A percentile compares a stretch with the other conserved stretches of the same genome.
Evolutionary conservation across 2,888 invertebrate species (phyloP).

Genomic region (Amphipyra berbera): DNA sequence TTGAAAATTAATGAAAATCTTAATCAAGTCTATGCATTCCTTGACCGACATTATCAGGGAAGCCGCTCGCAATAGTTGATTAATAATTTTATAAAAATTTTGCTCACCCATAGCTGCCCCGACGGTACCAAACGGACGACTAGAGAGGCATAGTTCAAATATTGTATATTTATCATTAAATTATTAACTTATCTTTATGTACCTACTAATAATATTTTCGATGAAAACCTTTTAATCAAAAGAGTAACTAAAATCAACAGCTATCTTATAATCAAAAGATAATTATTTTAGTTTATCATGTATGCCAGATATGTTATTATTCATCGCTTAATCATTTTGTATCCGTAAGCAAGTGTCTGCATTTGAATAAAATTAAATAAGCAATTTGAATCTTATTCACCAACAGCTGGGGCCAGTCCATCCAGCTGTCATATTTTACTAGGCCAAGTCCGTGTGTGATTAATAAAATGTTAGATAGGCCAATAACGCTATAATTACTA

Average conservation of each 20-base stretch:
- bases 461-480: too few relatives aligned
- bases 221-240: constrained; percentile 62
- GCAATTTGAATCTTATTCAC: too few relatives aligned
- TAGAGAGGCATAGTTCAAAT: constrained; percentile 65
- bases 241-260: constrained; percentile 58
- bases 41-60: constrained; percentile 6
- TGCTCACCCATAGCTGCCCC: constrained; percentile 78
- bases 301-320: constrained; percentile 18
- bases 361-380: background rate
- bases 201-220: constrained; percentile 57
- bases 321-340: constrained; percentile 15
- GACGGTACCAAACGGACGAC: constrained; percentile 70
- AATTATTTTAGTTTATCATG: constrained; percentile 44
- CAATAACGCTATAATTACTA: too few relatives aligned
- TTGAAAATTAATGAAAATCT: background rate
- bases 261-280: constrained; percentile 55
- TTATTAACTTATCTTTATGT: constrained; percentile 66
- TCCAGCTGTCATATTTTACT: too few relatives aligned
- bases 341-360: background rate
- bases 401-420: too few relatives aligned
- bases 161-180: constrained; percentile 74
- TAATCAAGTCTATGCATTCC: background rate
- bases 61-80: constrained; percentile 2
- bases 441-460: too few relatives aligned
- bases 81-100: constrained; percentile 10